Percentiles rank a stretch among this genome's conserved stretches.
Evolutionary conservation across 1,140 invertebrate species (phyloP).

Genomic region (Heliconius nattereri): DNA sequence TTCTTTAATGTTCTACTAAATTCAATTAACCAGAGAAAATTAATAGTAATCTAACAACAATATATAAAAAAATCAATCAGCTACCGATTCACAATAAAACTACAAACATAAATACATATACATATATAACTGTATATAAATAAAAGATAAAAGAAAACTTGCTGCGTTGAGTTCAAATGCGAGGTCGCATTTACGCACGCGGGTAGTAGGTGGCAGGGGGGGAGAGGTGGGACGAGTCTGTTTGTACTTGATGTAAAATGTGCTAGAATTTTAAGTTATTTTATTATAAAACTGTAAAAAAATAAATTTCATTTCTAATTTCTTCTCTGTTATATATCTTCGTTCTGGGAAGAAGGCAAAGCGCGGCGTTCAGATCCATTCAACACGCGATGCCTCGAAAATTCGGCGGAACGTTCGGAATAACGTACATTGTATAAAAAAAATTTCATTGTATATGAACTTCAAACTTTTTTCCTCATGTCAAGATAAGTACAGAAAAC

Average conservation of each 20-base stretch:
- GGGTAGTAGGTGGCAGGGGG: constrained; percentile 53
- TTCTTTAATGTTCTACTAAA: not conserved
- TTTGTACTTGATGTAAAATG: constrained; percentile 39
- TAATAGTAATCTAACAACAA: not conserved
- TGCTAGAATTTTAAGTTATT: constrained; percentile 33
- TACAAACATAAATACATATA: not conserved
- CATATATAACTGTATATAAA: constrained; percentile 29
- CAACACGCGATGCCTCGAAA: too few species aligned
- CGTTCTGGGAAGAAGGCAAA: too few species aligned
- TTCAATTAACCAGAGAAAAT: not conserved
- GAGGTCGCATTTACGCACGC: constrained; percentile 78
- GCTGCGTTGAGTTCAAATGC: constrained; percentile 62
- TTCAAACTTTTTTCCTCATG: too few species aligned
- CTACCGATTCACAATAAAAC: constrained; percentile 49
- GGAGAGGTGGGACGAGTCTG: constrained; percentile 48
- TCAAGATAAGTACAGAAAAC: too few species aligned
- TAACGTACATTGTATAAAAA: too few species aligned
- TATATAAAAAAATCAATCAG: constrained; percentile 33
- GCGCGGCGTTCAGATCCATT: too few species aligned
- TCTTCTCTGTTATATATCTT: not conserved
- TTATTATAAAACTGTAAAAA: not conserved
- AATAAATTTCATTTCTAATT: too few species aligned
- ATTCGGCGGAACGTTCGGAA: too few species aligned
- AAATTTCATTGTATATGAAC: too few species aligned
- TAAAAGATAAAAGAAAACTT: constrained; percentile 50